Base-by-base conservation (phyloP, 2,888 invertebrate species). In the Hartigia nigra region DNA sequence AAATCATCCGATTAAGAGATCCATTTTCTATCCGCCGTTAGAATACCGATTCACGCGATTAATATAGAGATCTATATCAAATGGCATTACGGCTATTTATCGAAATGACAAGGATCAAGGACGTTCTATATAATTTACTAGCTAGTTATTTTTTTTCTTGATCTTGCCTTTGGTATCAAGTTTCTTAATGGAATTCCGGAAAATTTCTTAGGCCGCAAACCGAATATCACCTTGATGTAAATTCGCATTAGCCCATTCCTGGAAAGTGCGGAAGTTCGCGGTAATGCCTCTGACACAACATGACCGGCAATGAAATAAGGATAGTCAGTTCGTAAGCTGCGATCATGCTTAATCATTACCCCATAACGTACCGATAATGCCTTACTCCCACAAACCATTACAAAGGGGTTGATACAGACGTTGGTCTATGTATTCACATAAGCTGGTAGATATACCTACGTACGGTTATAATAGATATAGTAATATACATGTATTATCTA, bases 291-390 rank as follows among this genome's bases (percentile, higher is more conserved):
- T 31, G 31, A 14, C 72, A 31, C 2, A 34, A 14, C 5, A 78
- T 39, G 76, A 76, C 72, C 74, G 72, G 31, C 74, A 69, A 31
- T 70, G 77, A 80, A 77, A 37, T 78, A 70, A 76, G 36, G 70
- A 74, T 78, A 76, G 34, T 39, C 76, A 70, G 37, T 39, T 35
- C 74, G 39, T n/a, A 74, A 31, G 70, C 36, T 31, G 34, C 77
- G 72, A 39, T 39, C 72, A 74, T 77, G 74, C 77, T 77, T 77
- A 74, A 77, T 77, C 77, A 77, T 77, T 55, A 37, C 39, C 23
- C 76, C 34, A 31, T n/a, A n/a, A n/a, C 34, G 70, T 35, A 70
- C 70, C 76, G 70, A 76, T 76, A 76, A 76, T 35, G 69, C 76
- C 55, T 55, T 55, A 23, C 55, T 55, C 55, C 55, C 23, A 23